Evolutionary conservation across 2,888 invertebrate species (phyloP).

Genomic region (Silvanus unidentatus): DNA sequence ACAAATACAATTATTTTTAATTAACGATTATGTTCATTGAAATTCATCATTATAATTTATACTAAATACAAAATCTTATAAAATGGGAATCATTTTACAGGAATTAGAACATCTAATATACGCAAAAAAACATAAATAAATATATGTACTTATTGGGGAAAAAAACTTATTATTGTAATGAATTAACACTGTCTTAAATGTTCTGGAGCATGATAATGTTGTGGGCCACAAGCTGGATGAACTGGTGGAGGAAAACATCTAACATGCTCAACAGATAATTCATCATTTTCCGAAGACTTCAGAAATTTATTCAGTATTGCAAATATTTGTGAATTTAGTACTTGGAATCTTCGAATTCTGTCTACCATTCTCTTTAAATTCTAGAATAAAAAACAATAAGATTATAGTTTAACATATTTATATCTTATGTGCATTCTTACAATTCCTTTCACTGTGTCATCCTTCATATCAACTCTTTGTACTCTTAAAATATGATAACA

Average conservation of each 20-base stretch:
- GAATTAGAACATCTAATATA: background rate
- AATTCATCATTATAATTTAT: too few relatives aligned
- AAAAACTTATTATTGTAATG: constrained; percentile 6
- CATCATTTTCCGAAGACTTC: constrained; percentile 75
- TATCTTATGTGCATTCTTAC: constrained; percentile 56
- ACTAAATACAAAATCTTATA: too few relatives aligned
- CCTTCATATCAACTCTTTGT: constrained; percentile 92
- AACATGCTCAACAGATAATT: constrained; percentile 90
- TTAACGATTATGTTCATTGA: too few relatives aligned
- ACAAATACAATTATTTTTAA: too few relatives aligned
- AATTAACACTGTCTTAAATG: constrained; percentile 47
- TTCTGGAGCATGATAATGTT: constrained; percentile 52
- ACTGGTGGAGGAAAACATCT: constrained; percentile 95
- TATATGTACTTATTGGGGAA: background rate
- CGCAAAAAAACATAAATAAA: background rate
- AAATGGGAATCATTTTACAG: too few relatives aligned
- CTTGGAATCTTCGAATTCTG: constrained; percentile 94
- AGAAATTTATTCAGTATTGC: constrained; percentile 92
- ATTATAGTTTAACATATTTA: background rate
- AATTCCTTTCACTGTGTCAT: constrained; percentile 90
- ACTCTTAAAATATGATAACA: constrained; percentile 96
- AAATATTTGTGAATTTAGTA: constrained; percentile 96
- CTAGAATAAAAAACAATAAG: constrained; percentile 48
- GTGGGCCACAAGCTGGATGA: constrained; percentile 62
- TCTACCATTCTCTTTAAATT: constrained; percentile 95